Evolutionary conservation across 1,140 invertebrate species (phyloP), one percentile per base, ranked within the genome.

Genomic region (Aphis gossypii): DNA sequence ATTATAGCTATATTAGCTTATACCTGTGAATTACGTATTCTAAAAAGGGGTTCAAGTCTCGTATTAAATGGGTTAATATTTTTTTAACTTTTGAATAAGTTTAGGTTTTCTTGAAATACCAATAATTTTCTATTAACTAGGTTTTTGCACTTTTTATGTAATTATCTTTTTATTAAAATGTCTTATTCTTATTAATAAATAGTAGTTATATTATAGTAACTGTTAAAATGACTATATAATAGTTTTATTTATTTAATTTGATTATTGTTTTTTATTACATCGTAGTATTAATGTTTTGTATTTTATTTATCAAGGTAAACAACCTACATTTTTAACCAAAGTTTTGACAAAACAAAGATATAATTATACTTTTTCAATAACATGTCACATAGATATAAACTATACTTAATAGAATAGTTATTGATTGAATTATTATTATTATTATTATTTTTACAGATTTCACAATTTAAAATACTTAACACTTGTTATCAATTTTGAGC

Each of bases 1-100:
- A 41, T 41, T 41, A 41, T 41, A 41, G 48, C 48, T 51, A 51
- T n/a, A 68, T 14, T 3, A 68, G 8, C 8, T n/a, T 68, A 68
- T n/a, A n/a, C 4, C 0, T 8, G 3, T 0, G 5, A n/a, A 9
- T n/a, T n/a, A 4, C 0, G 14, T 0, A 14, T 76, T n/a, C n/a
- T 76, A n/a, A n/a, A n/a, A 35, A 30, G 14, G 0, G 60, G 14
- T n/a, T 68, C 11, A 68, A n/a, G 9, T n/a, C 30, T 68, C 25
- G 11, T n/a, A n/a, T 68, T 68, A 76, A n/a, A 76, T 4, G 30
- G 18, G n/a, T 76, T 5, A 76, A 20, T 6, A n/a, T 76, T 7
- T 68, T 76, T n/a, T 76, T 14, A n/a, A 76, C 14, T 76, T 76
- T 76, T 35, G 0, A 76, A 18, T 6, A 76, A n/a, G 1, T n/a